Evolutionary conservation across 2,888 invertebrate species (phyloP).

Genomic region (Pemphredon lugubris): DNA sequence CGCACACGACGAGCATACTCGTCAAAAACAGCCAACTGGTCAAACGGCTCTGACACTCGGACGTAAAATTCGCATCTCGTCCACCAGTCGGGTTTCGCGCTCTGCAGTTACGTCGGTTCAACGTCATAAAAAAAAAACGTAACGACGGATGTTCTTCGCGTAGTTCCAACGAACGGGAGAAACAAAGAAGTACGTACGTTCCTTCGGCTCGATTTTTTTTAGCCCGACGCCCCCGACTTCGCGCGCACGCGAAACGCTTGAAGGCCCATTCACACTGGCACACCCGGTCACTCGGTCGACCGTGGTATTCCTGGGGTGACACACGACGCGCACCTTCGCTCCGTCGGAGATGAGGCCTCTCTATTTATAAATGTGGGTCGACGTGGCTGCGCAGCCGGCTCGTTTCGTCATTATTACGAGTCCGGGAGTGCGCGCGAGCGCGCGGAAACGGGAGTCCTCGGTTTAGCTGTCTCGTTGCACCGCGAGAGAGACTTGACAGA

Average conservation of each 20-base stretch:
- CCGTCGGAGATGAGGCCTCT: constrained; percentile 64
- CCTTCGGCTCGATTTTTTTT: background rate
- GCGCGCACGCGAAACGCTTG: constrained; percentile 10
- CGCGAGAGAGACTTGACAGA: constrained; percentile 10
- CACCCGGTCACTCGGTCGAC: constrained; percentile 65
- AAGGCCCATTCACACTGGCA: constrained; percentile 57
- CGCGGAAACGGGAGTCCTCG: constrained; percentile 33
- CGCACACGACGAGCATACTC: no score
- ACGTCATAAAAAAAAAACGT: no score
- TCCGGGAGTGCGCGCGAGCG: constrained; percentile 19
- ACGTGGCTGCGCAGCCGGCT: constrained; percentile 58
- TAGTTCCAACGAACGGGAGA: no score
- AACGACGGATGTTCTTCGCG: no score
- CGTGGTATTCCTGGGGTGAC: constrained; percentile 67
- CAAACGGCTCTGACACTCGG: no score
- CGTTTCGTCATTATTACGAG: constrained; percentile 66
- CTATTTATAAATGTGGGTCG: constrained; percentile 76
- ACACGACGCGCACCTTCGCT: constrained; percentile 61
- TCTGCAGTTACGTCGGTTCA: no score
- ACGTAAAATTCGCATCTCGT: no score
- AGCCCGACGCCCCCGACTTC: no score
- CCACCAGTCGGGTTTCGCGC: no score
- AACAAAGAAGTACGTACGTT: background rate
- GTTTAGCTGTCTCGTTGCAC: constrained; percentile 14
- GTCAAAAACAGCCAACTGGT: no score